Base-by-base conservation (phyloP, 2,797 vertebrate genomes). In the Tolypeutes matacus region DNA sequence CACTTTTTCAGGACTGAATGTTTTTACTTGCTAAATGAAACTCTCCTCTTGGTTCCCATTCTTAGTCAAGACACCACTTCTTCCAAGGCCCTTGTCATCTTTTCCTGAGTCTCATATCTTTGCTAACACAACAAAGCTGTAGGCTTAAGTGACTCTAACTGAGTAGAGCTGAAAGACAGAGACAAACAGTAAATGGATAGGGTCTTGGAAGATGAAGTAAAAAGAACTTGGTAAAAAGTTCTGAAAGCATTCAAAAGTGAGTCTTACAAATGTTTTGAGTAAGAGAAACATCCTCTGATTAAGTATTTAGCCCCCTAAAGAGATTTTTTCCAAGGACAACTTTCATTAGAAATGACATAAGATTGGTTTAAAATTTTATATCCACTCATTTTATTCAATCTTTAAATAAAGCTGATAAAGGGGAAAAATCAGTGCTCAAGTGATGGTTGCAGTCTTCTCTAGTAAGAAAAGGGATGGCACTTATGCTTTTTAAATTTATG, bases 341-440 rank as follows among this genome's bases (percentile, higher is more conserved):
- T 92, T 95, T 73, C 82, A 73, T 86, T 86, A 83, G 39, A 80
- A 92, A 39, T 67, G 70, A 86, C 67, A 94, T 77, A 72, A 94
- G 46, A 84, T 88, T 92, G 91, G 31, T 60, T 93, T 42, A 76
- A 76, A 81, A 70, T 77, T 84, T 85, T 70, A 67, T 93, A 67
- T 29, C 7, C 62, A 65, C 8, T 81, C 34, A 49, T 86, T 91
- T 93, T 75, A 92, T 86, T 95, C 7, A 42, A n/a, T 81, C 21
- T 64, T 93, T 84, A 77, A 73, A 60, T 90, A 77, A 58, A 77
- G 15, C 31, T 62, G 58, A 49, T 87, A 65, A 65, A 49, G 10
- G 14, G 23, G 15, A 20, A 4, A 60, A 62, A 39, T 70, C 60
- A 53, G 80, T 82, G 65, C 3, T 56, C 36, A 34, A 76, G 53